These are phyloP conservation scores for Miopithecus talapoin DNA, from an alignment of 2,797 vertebrate genomes.

Conservation along the genomic window DNA sequence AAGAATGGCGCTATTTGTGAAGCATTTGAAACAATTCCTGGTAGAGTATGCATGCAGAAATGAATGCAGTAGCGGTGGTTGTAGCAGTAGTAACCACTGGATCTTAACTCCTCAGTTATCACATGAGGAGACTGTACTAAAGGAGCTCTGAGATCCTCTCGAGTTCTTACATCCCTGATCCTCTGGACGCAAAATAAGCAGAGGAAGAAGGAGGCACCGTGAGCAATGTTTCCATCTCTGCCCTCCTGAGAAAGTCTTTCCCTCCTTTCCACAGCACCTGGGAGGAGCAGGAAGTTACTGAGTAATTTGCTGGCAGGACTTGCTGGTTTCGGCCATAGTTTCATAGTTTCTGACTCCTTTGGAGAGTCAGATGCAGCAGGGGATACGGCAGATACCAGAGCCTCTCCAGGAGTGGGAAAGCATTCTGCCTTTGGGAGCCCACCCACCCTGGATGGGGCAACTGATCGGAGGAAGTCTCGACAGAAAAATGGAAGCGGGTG, in stretches of 20 bases:
- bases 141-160: not conserved
- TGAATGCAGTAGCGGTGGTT: not conserved
- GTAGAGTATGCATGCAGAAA: not conserved
- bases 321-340: not conserved
- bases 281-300: not conserved
- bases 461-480: not conserved
- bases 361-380: not conserved
- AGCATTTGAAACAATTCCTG: not conserved
- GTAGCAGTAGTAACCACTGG: not conserved
- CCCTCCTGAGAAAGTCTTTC: too few species aligned
- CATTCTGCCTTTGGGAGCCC: not conserved
- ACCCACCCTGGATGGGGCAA: rapidly evolving
- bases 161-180: not conserved
- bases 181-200: not conserved
- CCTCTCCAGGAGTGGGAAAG: too few species aligned
- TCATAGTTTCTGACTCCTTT: not conserved
- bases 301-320: not conserved
- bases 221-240: not conserved
- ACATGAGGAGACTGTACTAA: rapidly evolving
- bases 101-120: not conserved
- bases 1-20: not conserved
- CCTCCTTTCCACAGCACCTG: too few species aligned
- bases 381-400: not conserved
- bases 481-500: not conserved
- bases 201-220: not conserved